Conservation (phyloP, 2,888 invertebrate genomes). For the Adela reaumurella region DNA sequence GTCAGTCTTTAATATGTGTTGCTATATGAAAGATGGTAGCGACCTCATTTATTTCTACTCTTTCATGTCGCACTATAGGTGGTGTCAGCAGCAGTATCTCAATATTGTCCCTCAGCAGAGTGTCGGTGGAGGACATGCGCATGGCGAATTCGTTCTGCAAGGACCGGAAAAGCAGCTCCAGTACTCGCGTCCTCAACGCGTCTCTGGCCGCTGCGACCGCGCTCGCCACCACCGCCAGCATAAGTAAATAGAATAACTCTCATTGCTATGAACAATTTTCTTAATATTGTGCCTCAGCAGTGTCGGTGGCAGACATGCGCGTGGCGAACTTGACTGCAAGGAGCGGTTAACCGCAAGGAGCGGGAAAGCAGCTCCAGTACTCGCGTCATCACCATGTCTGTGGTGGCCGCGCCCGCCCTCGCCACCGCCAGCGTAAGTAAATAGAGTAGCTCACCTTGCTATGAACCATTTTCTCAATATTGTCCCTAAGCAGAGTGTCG, state of each 20-base stretch:
- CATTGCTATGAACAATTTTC: constrained; percentile 77
- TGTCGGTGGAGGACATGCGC: constrained; percentile 70
- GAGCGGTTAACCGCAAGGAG: too few species aligned
- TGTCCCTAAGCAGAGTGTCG: constrained; percentile 73
- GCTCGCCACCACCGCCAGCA: constrained; percentile 25
- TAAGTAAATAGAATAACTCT: too few species aligned
- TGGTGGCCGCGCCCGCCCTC: constrained; percentile 39
- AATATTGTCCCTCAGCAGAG: constrained; percentile 74
- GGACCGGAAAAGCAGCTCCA: constrained; percentile 72
- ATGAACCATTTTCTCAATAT: constrained; percentile 72
- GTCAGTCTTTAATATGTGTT: too few species aligned
- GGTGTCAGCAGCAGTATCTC: too few species aligned
- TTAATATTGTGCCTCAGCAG: constrained; percentile 76
- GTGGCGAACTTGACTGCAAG: constrained; percentile 69
- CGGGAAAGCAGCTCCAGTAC: constrained; percentile 71
- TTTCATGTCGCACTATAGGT: too few species aligned
- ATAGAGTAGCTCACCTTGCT: too few species aligned
- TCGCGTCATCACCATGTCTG: constrained; percentile 53
- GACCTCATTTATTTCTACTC: too few species aligned
- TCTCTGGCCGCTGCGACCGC: constrained; percentile 39
- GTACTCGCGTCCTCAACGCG: constrained; percentile 52
- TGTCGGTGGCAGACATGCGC: constrained; percentile 70
- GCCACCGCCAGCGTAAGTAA: not conserved
- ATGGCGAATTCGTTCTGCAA: constrained; percentile 70
- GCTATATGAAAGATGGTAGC: too few species aligned